phyloP scores from a whole-genome alignment of 2,888 invertebrate genomes.

The Didymodactylos carnosus region DNA sequence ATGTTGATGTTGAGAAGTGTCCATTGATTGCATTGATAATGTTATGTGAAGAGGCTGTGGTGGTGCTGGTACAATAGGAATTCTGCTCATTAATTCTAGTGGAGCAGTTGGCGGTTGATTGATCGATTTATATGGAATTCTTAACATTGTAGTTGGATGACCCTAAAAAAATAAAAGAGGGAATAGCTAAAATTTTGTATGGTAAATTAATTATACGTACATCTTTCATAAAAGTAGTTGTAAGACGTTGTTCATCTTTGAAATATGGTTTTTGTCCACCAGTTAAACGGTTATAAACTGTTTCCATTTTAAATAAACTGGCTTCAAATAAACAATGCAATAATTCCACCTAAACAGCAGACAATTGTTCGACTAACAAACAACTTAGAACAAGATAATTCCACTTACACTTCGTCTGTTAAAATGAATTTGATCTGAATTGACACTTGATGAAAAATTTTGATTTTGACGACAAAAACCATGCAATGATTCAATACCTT shows the following conservation, averaged over 20 bases:
- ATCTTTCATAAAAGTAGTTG: neutral
- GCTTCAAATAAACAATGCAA: conserved; percentile 4
- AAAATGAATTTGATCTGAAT: neutral
- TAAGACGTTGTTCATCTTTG: neutral
- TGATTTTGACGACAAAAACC: neutral
- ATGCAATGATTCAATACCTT: neutral
- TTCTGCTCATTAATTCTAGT: too few relatives aligned
- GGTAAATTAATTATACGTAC: neutral
- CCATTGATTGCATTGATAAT: too few relatives aligned
- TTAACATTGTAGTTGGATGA: neutral
- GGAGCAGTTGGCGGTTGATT: neutral
- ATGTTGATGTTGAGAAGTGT: too few relatives aligned
- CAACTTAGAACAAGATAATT: neutral
- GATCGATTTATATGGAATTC: neutral
- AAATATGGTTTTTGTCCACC: neutral
- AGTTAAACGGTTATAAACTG: neutral
- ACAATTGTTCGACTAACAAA: neutral
- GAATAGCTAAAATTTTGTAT: neutral
- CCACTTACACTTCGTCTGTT: neutral
- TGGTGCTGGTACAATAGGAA: too few relatives aligned
- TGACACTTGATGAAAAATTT: neutral
- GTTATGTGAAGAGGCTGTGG: too few relatives aligned
- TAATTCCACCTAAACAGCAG: neutral
- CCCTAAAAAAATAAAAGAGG: neutral
- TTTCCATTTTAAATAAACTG: conserved; percentile 7